A percentile compares a stretch with the other conserved stretches of the same genome.
Conservation (phyloP, 2,113 vertebrate genomes). For the Scolopax mira region DNA sequence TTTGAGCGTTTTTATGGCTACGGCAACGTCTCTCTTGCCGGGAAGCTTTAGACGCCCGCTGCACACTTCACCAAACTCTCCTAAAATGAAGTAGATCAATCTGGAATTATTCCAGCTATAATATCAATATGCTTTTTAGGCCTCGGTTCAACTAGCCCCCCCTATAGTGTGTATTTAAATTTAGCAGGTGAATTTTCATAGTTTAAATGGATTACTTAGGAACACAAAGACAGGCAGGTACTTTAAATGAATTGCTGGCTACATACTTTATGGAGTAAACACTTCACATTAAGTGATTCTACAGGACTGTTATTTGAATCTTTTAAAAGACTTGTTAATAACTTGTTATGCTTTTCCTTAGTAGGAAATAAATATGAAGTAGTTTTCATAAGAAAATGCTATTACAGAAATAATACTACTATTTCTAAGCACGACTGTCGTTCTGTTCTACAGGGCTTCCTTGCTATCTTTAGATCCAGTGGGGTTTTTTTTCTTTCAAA, state of each 20-base stretch:
- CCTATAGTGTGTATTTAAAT: neutral
- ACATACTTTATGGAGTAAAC: neutral
- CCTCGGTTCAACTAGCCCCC: neutral
- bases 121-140: neutral
- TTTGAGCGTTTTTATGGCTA: constrained; percentile 97
- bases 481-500: neutral
- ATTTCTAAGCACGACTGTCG: neutral
- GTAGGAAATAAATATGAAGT: neutral
- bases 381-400: neutral
- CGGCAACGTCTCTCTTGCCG: constrained; percentile 91
- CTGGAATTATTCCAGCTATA: neutral
- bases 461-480: neutral
- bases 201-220: neutral
- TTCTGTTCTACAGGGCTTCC: neutral
- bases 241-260: neutral
- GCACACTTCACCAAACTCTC: constrained; percentile 98
- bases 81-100: constrained; percentile 70
- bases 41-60: constrained; percentile 95
- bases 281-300: neutral
- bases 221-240: neutral
- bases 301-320: neutral
- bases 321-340: neutral
- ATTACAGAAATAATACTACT: neutral
- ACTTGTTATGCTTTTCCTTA: neutral
- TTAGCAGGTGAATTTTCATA: neutral